Conservation (phyloP, 2,888 invertebrate species). For the Drosophila anomalipes region DNA sequence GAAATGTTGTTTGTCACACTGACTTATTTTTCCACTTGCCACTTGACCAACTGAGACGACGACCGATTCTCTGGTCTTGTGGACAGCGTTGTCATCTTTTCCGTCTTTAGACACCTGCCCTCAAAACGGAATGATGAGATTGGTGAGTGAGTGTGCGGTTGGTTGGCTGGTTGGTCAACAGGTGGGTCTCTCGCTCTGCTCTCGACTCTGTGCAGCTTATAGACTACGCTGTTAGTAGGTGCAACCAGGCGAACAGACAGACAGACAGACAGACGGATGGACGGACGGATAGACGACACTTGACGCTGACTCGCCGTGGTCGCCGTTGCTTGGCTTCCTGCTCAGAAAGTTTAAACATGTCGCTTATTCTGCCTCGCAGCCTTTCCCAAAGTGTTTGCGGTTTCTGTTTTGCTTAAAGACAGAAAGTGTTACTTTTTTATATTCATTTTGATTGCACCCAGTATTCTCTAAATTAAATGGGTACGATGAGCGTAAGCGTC, state of each 20-base stretch:
- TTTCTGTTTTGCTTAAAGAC: constrained; percentile 63
- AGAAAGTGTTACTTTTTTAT: constrained; percentile 72
- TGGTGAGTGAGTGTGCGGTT: constrained; percentile 24
- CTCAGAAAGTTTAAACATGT: constrained; percentile 76
- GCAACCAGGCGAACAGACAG: constrained; percentile 41
- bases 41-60: constrained; percentile 72
- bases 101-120: constrained; percentile 50
- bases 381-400: constrained; percentile 67
- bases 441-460: constrained; percentile 15
- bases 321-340: constrained; percentile 70
- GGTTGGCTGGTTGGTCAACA: constrained; percentile 19
- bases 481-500: not conserved
- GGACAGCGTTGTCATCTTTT: constrained; percentile 44
- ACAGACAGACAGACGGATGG: constrained; percentile 17
- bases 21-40: constrained; percentile 72
- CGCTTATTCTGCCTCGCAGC: constrained; percentile 50
- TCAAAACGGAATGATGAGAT: constrained; percentile 52
- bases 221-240: constrained; percentile 51
- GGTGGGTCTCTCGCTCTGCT: constrained; percentile 4
- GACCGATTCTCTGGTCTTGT: constrained; percentile 21
- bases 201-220: constrained; percentile 21
- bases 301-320: constrained; percentile 47
- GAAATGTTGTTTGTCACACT: constrained; percentile 78
- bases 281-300: constrained; percentile 38
- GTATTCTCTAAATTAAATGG: not conserved